Conservation (phyloP, 2,113 vertebrate species). For the Furnarius figulus region DNA sequence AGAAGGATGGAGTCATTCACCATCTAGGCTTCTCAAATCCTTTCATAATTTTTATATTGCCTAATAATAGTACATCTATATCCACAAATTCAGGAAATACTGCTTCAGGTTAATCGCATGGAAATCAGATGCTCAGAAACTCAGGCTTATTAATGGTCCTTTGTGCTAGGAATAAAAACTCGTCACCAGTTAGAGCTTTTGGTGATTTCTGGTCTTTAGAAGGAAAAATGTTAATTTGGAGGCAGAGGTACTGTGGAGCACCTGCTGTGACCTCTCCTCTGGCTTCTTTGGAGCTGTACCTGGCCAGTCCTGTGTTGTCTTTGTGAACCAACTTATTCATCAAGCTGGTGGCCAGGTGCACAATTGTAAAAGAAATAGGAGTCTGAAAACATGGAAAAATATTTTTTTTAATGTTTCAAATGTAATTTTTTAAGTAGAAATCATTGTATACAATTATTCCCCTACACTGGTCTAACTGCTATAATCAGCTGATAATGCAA, state of each 20-base stretch:
- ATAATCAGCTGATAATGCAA: conserved; percentile 1
- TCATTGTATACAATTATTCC: neutral
- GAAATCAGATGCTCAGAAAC: neutral
- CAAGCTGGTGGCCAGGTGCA: neutral
- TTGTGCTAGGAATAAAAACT: neutral
- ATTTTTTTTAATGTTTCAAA: neutral
- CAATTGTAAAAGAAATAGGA: neutral
- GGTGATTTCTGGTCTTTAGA: neutral
- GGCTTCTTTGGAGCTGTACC: neutral
- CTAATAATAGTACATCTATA: neutral
- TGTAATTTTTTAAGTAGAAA: neutral
- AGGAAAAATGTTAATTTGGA: neutral
- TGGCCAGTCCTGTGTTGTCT: neutral
- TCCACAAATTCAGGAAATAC: neutral
- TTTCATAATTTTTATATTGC: neutral
- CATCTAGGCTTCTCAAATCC: neutral
- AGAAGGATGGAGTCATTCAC: neutral
- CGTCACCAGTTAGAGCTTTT: neutral
- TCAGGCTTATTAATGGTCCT: neutral
- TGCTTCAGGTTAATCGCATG: neutral
- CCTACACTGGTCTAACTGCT: neutral
- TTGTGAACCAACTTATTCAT: neutral
- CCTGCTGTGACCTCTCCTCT: neutral
- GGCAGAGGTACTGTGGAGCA: neutral
- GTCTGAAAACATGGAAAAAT: neutral